A percentile compares a stretch with the other conserved stretches of the same genome.
Evolutionary conservation across 2,888 invertebrate species (phyloP).

Genomic region (Aleiodes testaceus): DNA sequence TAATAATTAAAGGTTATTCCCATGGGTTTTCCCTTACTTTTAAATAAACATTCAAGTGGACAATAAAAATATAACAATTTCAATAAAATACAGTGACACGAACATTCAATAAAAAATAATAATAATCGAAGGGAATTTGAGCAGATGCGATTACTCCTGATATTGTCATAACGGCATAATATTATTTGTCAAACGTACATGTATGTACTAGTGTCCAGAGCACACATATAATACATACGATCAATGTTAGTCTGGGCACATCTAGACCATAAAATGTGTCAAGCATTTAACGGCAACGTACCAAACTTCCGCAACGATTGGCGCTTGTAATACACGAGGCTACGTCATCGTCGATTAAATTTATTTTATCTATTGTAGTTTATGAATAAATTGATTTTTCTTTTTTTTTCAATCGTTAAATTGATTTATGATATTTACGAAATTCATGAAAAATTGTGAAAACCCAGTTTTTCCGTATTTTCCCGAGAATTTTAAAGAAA

Average conservation of each 20-base stretch:
- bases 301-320: conserved; percentile 14
- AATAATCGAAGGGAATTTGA: neutral
- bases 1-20: neutral
- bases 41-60: too few relatives aligned
- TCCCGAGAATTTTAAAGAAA: too few relatives aligned
- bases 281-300: conserved; percentile 28
- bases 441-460: too few relatives aligned
- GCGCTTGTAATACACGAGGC: too few relatives aligned
- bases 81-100: neutral
- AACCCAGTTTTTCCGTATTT: too few relatives aligned
- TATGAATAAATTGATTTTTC: too few relatives aligned
- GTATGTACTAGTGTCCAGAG: neutral
- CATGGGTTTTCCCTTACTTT: neutral
- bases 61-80: too few relatives aligned
- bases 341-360: too few relatives aligned
- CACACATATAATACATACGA: neutral
- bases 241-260: conserved; percentile 26
- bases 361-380: too few relatives aligned
- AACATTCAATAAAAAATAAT: conserved; percentile 20
- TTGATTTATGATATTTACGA: too few relatives aligned
- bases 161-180: conserved; percentile 21
- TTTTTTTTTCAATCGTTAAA: too few relatives aligned
- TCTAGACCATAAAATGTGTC: conserved; percentile 36
- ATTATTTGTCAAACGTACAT: conserved; percentile 31
- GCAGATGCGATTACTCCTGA: conserved; percentile 8